Evolutionary conservation across 2,797 vertebrate genomes (phyloP), one percentile per base, ranked within the genome.

Genomic region (Acropternis orthonyx): DNA sequence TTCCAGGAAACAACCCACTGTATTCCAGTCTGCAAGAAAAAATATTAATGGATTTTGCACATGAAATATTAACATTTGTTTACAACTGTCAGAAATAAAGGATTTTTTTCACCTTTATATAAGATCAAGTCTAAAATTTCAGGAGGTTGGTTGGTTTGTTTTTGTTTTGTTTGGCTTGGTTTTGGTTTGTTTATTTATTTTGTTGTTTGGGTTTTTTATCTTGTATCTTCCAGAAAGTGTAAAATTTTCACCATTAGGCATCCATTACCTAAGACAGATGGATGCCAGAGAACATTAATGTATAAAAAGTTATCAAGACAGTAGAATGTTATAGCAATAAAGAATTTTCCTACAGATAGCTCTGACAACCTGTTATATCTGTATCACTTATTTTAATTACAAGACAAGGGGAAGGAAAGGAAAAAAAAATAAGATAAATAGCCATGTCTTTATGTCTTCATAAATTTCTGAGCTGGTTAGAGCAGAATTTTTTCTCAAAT

Each of bases 301-400:
- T n/a, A 54, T 21, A 54, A 77, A 49, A 73, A 51, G 16, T 65
- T 91, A 67, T 24, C 55, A 83, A 73, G 62, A 69, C 28, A 89
- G 58, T 37, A 46, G 34, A 54, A 75, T 71, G 27, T 8, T 56
- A 51, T 4, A 69, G 4, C 37, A 95, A 67, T 85, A 84, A 81
- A 71, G 11, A 75, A 52, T 46, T 91, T 84, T 41, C 34, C 36
- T 84, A 44, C 27, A 49, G 65, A 76, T 46, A 81, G 19, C 21
- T 92, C 48, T 92, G 24, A 85, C 79, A 89, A 74, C 55, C 10
- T 54, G 30, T 28, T 87, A 95, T 59, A 87, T 61, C 92, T 89
- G 36, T 94, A 86, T 73, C 15, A 72, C 44, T 76, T 66, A 43
- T 78, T 93, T 81, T 65, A 93, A 87, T 77, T 67, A 75, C 1